Evolutionary conservation across 53 echinoderm and acorn worm genomes (phyloP).

Genomic region (Astropecten irregularis): DNA sequence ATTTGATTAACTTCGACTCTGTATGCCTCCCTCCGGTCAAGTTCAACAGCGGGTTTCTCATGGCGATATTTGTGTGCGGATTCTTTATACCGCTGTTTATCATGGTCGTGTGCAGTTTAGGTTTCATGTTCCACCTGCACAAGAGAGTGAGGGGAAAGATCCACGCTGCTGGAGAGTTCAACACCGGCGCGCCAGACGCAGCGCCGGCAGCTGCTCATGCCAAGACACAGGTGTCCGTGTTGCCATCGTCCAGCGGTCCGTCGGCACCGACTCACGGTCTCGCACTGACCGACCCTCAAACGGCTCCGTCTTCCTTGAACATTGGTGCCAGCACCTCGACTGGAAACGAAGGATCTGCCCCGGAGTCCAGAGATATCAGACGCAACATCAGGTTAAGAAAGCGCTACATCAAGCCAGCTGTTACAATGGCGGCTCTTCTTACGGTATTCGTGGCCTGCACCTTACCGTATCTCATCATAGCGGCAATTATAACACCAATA

Average conservation of each 20-base stretch:
- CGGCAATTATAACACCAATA: conserved; percentile 18
- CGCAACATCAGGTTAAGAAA: conserved; percentile 2
- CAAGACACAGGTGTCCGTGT: not conserved
- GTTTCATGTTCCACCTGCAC: conserved; percentile 31
- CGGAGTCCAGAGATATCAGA: not conserved
- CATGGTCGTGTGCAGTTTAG: conserved; percentile 18
- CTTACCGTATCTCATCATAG: conserved; percentile 24
- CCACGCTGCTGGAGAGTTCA: conserved; percentile 17
- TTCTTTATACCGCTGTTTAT: conserved; percentile 28
- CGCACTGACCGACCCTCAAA: not conserved
- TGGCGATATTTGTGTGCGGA: conserved; percentile 6
- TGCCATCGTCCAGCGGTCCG: not conserved
- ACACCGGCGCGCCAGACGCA: not conserved
- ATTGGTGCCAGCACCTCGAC: not conserved
- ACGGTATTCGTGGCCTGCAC: conserved; percentile 17
- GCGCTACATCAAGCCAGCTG: conserved; percentile 31
- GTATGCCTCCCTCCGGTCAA: conserved; percentile 35
- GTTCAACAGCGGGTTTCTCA: conserved; percentile 1
- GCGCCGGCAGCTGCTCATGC: not conserved
- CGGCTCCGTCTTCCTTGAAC: not conserved
- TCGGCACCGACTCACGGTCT: not conserved
- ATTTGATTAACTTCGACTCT: conserved; percentile 3
- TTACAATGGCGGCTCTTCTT: conserved; percentile 34
- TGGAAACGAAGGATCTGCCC: not conserved
- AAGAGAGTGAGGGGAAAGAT: conserved; percentile 32